A percentile compares a stretch with the other conserved stretches of the same genome.
phyloP scores from a whole-genome alignment of 2,113 vertebrate species.

The Scatophagus argus region DNA sequence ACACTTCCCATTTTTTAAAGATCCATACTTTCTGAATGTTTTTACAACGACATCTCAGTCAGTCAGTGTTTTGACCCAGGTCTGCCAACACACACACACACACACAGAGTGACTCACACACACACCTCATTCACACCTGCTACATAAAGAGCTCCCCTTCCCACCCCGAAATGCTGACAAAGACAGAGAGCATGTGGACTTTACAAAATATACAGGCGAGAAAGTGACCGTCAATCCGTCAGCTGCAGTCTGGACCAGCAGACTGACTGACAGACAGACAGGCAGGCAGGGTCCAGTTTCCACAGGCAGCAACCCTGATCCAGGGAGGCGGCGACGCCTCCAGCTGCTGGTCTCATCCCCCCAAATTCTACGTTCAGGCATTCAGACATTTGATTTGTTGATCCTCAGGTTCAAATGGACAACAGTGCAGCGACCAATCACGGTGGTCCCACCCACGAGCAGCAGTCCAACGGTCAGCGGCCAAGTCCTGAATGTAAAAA shows the following conservation, averaged over 20 bases:
- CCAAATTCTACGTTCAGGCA: background rate
- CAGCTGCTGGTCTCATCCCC: background rate
- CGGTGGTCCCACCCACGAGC: background rate
- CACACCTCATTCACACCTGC: constrained; percentile 39
- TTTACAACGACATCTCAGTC: background rate
- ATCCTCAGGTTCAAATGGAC: background rate
- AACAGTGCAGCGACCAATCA: background rate
- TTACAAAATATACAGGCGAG: constrained; percentile 72
- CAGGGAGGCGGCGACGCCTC: constrained; percentile 35
- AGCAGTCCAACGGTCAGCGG: background rate
- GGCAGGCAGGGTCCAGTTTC: constrained; percentile 47
- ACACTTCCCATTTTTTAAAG: no score
- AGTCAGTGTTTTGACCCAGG: constrained; percentile 2
- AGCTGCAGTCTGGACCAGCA: constrained; percentile 61
- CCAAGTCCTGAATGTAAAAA: constrained; percentile 1
- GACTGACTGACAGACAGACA: constrained; percentile 48
- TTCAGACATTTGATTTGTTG: background rate
- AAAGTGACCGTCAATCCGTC: constrained; percentile 1
- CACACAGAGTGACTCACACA: background rate
- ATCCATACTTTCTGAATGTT: no score
- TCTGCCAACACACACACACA: constrained; percentile 35
- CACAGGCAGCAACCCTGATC: constrained; percentile 34
- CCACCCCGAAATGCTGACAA: constrained; percentile 34
- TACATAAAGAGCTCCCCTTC: constrained; percentile 60
- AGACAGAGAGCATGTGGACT: constrained; percentile 32